Base-by-base conservation (phyloP, 1,140 invertebrate genomes). In the Agrilus planipennis region DNA sequence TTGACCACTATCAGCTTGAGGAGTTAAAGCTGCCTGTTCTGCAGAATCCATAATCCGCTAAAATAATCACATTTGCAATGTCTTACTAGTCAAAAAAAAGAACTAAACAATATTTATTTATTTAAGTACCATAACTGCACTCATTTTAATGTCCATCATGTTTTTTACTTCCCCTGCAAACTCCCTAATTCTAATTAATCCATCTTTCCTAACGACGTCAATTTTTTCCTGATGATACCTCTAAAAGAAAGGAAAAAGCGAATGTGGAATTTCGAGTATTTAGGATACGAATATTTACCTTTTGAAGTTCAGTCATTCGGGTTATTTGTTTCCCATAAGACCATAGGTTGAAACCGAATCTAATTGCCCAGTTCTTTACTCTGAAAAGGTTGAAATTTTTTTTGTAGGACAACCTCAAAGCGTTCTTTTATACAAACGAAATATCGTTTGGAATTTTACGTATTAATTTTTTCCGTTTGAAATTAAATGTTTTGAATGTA, bases 61-160 rank as follows among this genome's bases (percentile, higher is more conserved):
- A 18, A 65, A 63, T 37, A 32, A 15, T 6, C n/a, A 25, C 5
- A 25, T 25, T 25, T 6, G 5, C 5, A 7, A 25, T 25, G 5
- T 25, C 22, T 6, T 6, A 25, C n/a, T 25, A 25, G 22, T 25
- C n/a, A 25, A 7, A 25, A 25, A 25, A 25, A 5, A 25, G 22
- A 7, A 25, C 22, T 25, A 7, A 7, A 25, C n/a, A 11, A 7
- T 25, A 25, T 6, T 25, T 25, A 25, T 25, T 11, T 25, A 11
- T 25, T 9, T 39, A 65, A 74, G 79, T 66, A 89, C 85, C 82
- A 86, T 84, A 25, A 89, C 82, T 23, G 86, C 81, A 55, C 84
- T 84, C 62, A 84, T 85, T 65, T 88, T 89, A 61, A 88, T 87
- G 58, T 87, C 83, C 80, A 89, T 84, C 72, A 88, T 83, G 58